These are phyloP conservation scores for Sinelater perroti DNA, from an alignment of 2,888 invertebrate species.

Conservation along the genomic window DNA sequence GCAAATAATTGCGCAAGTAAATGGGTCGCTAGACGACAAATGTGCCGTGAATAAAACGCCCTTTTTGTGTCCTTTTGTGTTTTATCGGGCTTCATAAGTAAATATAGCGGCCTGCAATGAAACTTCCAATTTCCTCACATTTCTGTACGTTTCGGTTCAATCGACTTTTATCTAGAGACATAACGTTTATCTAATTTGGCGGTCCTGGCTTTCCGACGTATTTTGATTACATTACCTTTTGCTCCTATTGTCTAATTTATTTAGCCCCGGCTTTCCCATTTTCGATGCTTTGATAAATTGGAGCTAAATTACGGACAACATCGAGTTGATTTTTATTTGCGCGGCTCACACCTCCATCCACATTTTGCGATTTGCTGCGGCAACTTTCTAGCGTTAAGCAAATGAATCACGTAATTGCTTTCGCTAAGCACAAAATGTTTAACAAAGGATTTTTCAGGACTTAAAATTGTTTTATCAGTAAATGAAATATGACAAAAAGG, in stretches of 20 bases:
- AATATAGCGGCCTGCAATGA: conserved; percentile 19
- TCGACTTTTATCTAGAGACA: conserved; percentile 15
- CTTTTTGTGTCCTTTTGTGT: conserved; percentile 22
- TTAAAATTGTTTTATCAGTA: too few species aligned
- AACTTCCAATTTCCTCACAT: conserved; percentile 12
- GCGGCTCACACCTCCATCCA: too few species aligned
- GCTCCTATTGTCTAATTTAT: conserved; percentile 1
- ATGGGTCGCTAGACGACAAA: conserved; percentile 28
- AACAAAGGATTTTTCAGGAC: too few species aligned
- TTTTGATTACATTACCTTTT: conserved; percentile 9
- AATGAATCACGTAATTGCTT: too few species aligned
- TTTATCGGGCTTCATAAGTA: conserved; percentile 18
- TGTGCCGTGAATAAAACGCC: conserved; percentile 30
- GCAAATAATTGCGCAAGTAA: conserved; percentile 30
- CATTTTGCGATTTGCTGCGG: too few species aligned
- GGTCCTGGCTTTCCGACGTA: background rate
- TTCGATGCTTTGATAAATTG: conserved; percentile 5
- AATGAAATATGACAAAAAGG: too few species aligned
- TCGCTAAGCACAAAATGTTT: too few species aligned
- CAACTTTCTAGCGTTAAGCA: too few species aligned
- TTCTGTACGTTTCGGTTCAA: conserved; percentile 4
- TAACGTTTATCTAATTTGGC: conserved; percentile 13
- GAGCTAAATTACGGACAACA: conserved; percentile 4
- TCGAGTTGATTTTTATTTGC: conserved; percentile 1
- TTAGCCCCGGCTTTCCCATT: background rate